These are phyloP conservation scores for Phenganax subtilis DNA, from an alignment of 92 coral and sea anemone genomes.

Conservation along the genomic window DNA sequence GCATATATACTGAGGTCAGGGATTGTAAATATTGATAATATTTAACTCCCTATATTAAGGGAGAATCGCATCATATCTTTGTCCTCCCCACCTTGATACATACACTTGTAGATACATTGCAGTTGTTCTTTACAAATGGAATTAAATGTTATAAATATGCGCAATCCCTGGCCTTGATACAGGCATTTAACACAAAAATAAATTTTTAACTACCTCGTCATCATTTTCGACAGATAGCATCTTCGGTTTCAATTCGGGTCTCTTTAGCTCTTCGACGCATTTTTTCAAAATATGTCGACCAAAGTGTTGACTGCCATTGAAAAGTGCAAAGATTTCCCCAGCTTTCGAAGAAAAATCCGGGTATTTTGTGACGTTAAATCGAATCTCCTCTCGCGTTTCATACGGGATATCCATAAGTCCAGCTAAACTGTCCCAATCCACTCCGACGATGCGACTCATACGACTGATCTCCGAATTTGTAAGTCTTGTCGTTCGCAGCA, in stretches of 20 bases:
- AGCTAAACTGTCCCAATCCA: conserved; percentile 36
- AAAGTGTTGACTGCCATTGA: conserved; percentile 12
- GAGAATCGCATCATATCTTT: too few species aligned
- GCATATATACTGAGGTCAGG: too few species aligned
- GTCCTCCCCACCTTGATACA: too few species aligned
- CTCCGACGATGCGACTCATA: conserved; percentile 6
- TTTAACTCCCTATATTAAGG: too few species aligned
- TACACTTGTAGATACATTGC: too few species aligned
- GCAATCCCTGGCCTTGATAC: neutral
- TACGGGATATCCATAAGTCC: conserved; percentile 40
- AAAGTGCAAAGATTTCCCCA: neutral
- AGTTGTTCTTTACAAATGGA: too few species aligned
- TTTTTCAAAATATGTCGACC: neutral
- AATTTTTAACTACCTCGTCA: neutral
- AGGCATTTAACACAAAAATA: neutral
- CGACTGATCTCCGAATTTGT: conserved; percentile 3
- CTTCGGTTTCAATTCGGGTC: neutral
- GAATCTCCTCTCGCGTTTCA: conserved; percentile 10
- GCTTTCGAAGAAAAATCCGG: conserved; percentile 20
- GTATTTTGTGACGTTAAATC: neutral
- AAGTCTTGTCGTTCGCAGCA: neutral
- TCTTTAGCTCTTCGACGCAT: conserved; percentile 3
- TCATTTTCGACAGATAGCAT: neutral
- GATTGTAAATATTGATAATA: too few species aligned
- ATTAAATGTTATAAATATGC: too few species aligned